Percentiles rank a stretch among this genome's conserved stretches.
phyloP scores from a whole-genome alignment of 1,140 invertebrate species.

The Chionoecetes opilio region DNA sequence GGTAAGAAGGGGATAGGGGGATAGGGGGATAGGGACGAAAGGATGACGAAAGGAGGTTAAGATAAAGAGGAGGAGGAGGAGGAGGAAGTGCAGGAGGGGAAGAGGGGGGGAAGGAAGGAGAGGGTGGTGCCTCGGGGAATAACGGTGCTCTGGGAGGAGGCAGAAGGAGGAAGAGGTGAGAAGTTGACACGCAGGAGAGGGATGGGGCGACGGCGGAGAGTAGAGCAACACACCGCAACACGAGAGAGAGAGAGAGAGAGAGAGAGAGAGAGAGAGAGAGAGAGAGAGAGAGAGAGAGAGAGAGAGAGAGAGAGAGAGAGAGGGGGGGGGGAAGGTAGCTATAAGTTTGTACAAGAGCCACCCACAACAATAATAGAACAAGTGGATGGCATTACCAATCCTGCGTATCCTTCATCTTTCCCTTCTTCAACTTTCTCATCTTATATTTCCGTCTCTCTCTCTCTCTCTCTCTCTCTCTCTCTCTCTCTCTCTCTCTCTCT shows the following conservation, averaged over 20 bases:
- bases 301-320: too few species aligned
- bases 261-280: too few species aligned
- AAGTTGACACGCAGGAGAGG: background rate
- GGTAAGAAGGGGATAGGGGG: too few species aligned
- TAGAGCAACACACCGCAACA: background rate
- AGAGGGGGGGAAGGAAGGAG: background rate
- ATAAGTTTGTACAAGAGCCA: background rate
- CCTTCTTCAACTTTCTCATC: background rate
- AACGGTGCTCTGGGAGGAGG: background rate
- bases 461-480: constrained; percentile 27
- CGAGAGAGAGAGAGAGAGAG: too few species aligned
- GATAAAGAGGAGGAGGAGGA: background rate
- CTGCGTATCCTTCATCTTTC: too few species aligned
- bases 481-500: background rate
- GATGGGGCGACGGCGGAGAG: background rate
- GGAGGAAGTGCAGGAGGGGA: background rate
- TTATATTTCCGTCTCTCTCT: background rate
- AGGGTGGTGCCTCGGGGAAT: background rate
- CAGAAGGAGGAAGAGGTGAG: background rate
- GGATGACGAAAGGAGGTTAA: background rate
- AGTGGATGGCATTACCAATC: background rate
- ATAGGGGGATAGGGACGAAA: background rate
- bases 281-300: too few species aligned
- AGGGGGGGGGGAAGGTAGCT: background rate
- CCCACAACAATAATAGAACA: background rate